Conservation (phyloP, 2,888 invertebrate species). For the Drosophila setosimentum region DNA sequence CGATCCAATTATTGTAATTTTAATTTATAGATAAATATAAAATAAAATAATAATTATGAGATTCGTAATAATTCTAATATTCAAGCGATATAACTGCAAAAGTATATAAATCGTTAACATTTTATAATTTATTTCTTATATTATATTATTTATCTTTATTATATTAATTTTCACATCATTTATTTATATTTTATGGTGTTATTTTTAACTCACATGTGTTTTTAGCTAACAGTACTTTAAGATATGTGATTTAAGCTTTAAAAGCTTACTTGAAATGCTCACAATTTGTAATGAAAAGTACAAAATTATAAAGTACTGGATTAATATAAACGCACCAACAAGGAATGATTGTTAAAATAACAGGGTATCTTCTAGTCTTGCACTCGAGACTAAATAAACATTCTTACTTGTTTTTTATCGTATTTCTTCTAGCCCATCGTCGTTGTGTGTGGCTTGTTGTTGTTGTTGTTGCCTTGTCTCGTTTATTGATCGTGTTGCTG, state of each 20-base stretch:
- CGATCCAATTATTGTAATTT: background rate
- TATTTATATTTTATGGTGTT: background rate
- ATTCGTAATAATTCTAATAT: background rate
- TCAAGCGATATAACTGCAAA: background rate
- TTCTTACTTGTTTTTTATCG: slow-evolving; percentile 65
- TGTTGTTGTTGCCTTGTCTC: slow-evolving; percentile 74
- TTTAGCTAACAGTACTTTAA: background rate
- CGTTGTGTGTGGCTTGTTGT: slow-evolving; percentile 72
- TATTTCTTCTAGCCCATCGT: slow-evolving; percentile 76
- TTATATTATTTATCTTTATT: background rate
- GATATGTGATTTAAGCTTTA: background rate
- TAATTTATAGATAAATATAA: background rate
- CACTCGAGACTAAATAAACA: background rate
- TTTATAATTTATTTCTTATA: background rate
- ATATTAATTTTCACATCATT: background rate
- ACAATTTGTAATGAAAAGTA: background rate
- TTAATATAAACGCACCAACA: background rate
- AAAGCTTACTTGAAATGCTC: background rate
- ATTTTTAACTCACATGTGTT: no score
- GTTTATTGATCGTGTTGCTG: slow-evolving; percentile 81
- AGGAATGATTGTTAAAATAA: background rate
- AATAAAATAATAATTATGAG: background rate
- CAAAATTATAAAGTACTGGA: background rate
- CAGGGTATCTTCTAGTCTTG: slow-evolving; percentile 27
- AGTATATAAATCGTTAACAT: background rate